Percentiles rank a stretch among this genome's conserved stretches.
Evolutionary conservation across 1,140 invertebrate species (phyloP).

Genomic region (Patella vulgata): DNA sequence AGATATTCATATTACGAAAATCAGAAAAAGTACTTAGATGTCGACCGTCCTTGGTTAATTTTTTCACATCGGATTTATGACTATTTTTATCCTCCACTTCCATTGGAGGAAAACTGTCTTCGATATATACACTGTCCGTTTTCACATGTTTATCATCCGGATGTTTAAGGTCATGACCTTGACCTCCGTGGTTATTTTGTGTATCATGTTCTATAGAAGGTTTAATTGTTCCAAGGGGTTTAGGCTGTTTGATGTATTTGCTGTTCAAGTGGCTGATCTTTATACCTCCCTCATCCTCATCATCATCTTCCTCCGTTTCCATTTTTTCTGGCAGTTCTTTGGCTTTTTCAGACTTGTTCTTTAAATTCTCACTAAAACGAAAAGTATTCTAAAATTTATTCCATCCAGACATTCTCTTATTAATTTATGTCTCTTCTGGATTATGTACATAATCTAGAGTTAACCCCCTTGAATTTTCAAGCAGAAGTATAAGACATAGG

Average conservation of each 20-base stretch:
- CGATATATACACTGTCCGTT: slow-evolving; percentile 4
- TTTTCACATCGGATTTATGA: background rate
- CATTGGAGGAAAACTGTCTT: slow-evolving; percentile 9
- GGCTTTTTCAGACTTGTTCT: slow-evolving; percentile 34
- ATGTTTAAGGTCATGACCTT: slow-evolving; percentile 9
- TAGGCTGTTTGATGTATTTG: slow-evolving; percentile 51
- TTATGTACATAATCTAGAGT: no score
- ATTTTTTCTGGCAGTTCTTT: slow-evolving; percentile 41
- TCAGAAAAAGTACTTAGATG: slow-evolving; percentile 50
- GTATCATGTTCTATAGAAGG: slow-evolving; percentile 31
- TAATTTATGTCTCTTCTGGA: slow-evolving; percentile 9
- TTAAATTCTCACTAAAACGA: slow-evolving; percentile 47
- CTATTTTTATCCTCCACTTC: slow-evolving; percentile 12
- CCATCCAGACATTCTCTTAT: no score
- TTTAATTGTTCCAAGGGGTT: slow-evolving; percentile 42
- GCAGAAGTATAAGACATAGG: no score
- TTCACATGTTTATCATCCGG: slow-evolving; percentile 10
- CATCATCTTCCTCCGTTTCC: slow-evolving; percentile 37
- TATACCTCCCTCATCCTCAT: slow-evolving; percentile 15
- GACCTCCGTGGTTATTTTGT: slow-evolving; percentile 30
- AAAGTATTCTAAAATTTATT: no score
- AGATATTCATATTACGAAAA: slow-evolving; percentile 41
- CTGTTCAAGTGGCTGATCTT: slow-evolving; percentile 33
- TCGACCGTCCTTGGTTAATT: slow-evolving; percentile 29
- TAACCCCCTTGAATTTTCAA: no score